These are phyloP conservation scores for Cranoglanis bouderius DNA, from an alignment of 2,113 vertebrate genomes.

Conservation along the genomic window DNA sequence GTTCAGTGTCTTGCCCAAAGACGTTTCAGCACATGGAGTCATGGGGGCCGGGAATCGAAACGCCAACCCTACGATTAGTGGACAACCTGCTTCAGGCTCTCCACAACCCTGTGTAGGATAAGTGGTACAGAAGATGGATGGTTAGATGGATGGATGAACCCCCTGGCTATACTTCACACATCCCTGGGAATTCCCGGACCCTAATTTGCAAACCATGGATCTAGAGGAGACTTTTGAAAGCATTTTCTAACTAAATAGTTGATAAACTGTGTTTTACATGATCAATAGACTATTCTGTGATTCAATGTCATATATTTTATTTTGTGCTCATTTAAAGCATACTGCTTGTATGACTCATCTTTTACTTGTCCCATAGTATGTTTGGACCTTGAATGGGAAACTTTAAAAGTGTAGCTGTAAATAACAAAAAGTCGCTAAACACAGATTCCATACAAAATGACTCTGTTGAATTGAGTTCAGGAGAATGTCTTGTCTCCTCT, in stretches of 20 bases:
- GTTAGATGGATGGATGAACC: too few species aligned
- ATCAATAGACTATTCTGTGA: background rate
- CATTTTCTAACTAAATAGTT: background rate
- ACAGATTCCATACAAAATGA: background rate
- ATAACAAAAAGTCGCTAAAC: background rate
- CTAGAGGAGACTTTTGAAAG: background rate
- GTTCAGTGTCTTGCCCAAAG: too few species aligned
- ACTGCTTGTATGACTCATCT: background rate
- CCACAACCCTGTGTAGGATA: too few species aligned
- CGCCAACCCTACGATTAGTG: too few species aligned
- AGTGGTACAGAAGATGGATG: too few species aligned
- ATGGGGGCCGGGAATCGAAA: too few species aligned
- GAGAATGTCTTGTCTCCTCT: background rate
- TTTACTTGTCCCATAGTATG: background rate
- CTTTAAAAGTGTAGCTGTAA: background rate
- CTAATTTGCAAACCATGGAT: background rate
- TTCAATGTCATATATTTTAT: background rate
- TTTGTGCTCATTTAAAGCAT: background rate
- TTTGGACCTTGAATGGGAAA: background rate
- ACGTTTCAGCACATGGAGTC: too few species aligned
- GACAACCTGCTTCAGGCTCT: too few species aligned
- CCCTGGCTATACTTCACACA: background rate
- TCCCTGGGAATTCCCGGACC: background rate
- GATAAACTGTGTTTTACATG: background rate
- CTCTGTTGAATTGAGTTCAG: background rate